phyloP scores from a whole-genome alignment of 2,888 invertebrate genomes.

The Bursaphelenchus okinawaensis region DNA sequence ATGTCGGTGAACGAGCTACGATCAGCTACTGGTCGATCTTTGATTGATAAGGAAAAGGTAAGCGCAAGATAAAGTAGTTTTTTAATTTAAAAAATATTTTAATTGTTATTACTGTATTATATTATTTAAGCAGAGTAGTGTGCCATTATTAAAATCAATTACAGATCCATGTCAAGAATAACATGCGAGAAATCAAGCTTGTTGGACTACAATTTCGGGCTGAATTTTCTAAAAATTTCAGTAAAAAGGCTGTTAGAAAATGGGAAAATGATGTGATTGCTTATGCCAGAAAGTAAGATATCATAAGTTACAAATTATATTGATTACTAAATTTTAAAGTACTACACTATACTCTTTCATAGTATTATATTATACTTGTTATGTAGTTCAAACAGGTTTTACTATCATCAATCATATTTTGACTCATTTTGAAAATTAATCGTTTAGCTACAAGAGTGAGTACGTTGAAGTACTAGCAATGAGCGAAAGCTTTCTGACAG shows the following conservation, averaged over 20 bases:
- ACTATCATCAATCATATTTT: background rate
- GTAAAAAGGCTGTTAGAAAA: slow-evolving; percentile 27
- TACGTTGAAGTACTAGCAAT: slow-evolving; percentile 35
- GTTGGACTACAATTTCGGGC: slow-evolving; percentile 51
- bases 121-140: too few relatives aligned
- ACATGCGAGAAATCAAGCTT: slow-evolving; percentile 44
- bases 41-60: slow-evolving; percentile 27
- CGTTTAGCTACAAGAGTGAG: slow-evolving; percentile 34
- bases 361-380: too few relatives aligned
- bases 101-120: slow-evolving; percentile 4
- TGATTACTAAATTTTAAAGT: too few relatives aligned
- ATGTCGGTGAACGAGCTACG: slow-evolving; percentile 30
- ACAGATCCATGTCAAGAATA: slow-evolving; percentile 46
- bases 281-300: slow-evolving; percentile 38
- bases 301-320: too few relatives aligned
- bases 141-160: too few relatives aligned
- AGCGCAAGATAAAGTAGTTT: slow-evolving; percentile 4
- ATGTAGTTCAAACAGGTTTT: too few relatives aligned
- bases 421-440: slow-evolving; percentile 23
- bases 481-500: slow-evolving; percentile 49
- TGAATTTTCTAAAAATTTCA: slow-evolving; percentile 34
- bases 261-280: slow-evolving; percentile 44
- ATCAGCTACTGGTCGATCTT: slow-evolving; percentile 23
- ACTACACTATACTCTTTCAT: too few relatives aligned
- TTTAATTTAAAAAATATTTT: slow-evolving; percentile 6